Percentiles rank a stretch among this genome's conserved stretches.
Conservation (phyloP, 37 sponge, comb jelly and placozoan species). For the Lycopodina hypogea region DNA sequence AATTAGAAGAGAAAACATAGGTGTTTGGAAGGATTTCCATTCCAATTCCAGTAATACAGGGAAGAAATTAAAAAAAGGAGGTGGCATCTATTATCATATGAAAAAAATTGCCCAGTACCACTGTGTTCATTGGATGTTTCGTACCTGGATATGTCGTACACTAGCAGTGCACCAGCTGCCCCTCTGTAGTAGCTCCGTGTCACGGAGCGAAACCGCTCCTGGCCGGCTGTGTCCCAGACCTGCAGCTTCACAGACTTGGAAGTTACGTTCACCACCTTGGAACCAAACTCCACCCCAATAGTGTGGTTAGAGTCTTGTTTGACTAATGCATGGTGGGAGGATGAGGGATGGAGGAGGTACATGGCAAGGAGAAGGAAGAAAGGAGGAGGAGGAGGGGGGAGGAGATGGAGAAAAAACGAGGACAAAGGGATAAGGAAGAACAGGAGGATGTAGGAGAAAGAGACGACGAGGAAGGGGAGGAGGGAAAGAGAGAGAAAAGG, state of each 20-base stretch:
- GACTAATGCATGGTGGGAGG: constrained; percentile 41
- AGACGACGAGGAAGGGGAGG: background rate
- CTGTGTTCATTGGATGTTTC: too few relatives aligned
- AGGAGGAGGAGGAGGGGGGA: background rate
- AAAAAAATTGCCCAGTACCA: too few relatives aligned
- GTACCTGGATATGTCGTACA: constrained; percentile 96
- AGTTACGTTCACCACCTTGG: constrained; percentile 83
- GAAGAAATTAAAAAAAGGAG: background rate
- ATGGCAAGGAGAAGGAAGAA: background rate
- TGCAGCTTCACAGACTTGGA: constrained; percentile 96
- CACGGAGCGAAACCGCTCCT: constrained; percentile 95
- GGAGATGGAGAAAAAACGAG: background rate
- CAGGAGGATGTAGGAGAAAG: background rate
- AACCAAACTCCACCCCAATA: constrained; percentile 99
- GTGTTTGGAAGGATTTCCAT: too few relatives aligned
- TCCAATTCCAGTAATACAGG: background rate
- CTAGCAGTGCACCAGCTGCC: constrained; percentile 97
- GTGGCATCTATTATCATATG: too few relatives aligned
- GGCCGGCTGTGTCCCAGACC: constrained; percentile 99
- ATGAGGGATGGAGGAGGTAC: background rate
- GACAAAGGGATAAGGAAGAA: background rate
- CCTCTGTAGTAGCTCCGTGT: constrained; percentile 98
- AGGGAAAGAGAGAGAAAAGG: background rate
- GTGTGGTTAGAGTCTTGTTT: constrained; percentile 98
- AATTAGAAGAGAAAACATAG: too few relatives aligned